Evolutionary conservation across 2,888 invertebrate species (phyloP).

Genomic region (Elysia crispata): DNA sequence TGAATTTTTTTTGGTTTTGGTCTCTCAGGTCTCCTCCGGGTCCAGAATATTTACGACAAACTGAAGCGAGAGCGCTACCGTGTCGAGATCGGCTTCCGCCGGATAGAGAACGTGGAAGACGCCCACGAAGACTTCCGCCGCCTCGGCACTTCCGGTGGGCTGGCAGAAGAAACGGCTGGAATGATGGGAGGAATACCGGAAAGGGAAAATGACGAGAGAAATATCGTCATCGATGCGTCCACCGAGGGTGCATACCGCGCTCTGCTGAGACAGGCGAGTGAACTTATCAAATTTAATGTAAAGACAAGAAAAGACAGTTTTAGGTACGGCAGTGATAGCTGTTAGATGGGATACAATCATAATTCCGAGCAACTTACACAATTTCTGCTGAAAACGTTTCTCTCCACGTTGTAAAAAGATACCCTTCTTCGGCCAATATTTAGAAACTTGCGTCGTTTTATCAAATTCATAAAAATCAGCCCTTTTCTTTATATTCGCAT

Average conservation of each 20-base stretch:
- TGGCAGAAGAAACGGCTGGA: constrained; percentile 11
- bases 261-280: constrained; percentile 63
- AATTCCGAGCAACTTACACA: no score
- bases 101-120: constrained; percentile 59
- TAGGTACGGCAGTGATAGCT: no score
- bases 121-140: constrained; percentile 65
- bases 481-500: no score
- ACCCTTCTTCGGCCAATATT: no score
- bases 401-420: no score
- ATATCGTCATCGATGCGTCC: constrained; percentile 67
- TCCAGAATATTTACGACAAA: constrained; percentile 53
- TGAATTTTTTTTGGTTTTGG: background rate
- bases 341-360: no score
- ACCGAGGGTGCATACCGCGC: constrained; percentile 58
- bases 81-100: constrained; percentile 52
- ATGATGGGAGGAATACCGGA: constrained; percentile 46
- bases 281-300: no score
- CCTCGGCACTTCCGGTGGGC: constrained; percentile 57
- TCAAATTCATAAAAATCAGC: no score
- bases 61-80: constrained; percentile 40
- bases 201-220: constrained; percentile 5
- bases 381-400: no score
- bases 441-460: no score
- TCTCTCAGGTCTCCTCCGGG: constrained; percentile 56
- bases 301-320: no score